Evolutionary conservation across 1,140 invertebrate genomes (phyloP), one percentile per base, ranked within the genome.

Genomic region (Bombus pyrosoma): DNA sequence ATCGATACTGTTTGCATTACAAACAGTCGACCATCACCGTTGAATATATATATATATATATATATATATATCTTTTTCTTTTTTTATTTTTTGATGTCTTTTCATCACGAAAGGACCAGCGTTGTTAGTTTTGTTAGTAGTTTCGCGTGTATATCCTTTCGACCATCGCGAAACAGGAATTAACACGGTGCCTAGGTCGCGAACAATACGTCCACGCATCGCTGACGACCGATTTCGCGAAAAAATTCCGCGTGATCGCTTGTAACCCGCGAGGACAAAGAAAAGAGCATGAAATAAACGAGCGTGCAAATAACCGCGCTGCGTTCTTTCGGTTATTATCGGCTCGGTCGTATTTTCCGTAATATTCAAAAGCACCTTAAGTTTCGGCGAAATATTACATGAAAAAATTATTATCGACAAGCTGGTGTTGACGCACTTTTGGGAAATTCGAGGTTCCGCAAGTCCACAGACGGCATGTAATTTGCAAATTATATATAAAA

Each of bases 1-100:
- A 80, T 80, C 78, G 78, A 80, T 80, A 39, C 43, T 80, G 64
- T 80, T 80, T 80, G 66, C 64, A 34, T 18, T 34, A 43, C 64
- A 80, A 80, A 80, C 34, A 80, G 34, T 18, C n/a, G 10, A 47
- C 34, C 47, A 69, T 39, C 25, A 32, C 43, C 12, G 25, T 80
- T 25, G 15, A 53, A 22, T 62, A 62, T n/a, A 12, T 0, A 12
- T 62, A 12, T 5, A n/a, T 62, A 10, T 57, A 25, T 59, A 13
- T 34, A n/a, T n/a, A n/a, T n/a, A n/a, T n/a, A n/a, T n/a, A n/a
- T 4, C n/a, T 15, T 39, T 41, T 32, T 18, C 8, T 41, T n/a
- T n/a, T 18, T 41, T 3, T 39, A 15, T 18, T 72, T 41, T 41
- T 13, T 34, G 15, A 13, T 15, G 8, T n/a, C 6, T 9, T 53